Conservation (phyloP, 2,113 vertebrate genomes). For the Odocoileus hemionus region DNA sequence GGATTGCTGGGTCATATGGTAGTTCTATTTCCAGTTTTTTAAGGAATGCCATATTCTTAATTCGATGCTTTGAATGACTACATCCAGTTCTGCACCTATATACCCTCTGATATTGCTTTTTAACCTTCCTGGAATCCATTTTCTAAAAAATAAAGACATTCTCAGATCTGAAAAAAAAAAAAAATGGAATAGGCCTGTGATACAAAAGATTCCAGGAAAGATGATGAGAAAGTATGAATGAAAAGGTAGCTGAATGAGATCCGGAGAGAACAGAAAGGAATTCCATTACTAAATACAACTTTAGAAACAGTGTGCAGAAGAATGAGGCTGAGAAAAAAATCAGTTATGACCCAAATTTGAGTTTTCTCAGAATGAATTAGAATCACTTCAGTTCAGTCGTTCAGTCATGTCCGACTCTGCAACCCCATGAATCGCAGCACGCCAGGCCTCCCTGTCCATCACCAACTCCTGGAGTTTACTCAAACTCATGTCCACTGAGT, state of each 20-base stretch:
- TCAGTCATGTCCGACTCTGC: too few species aligned
- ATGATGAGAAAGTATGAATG: not conserved
- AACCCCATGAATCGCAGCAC: too few species aligned
- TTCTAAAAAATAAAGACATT: constrained; percentile 90
- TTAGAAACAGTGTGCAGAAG: not conserved
- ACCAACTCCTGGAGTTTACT: too few species aligned
- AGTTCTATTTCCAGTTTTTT: too few species aligned
- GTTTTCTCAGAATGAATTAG: not conserved
- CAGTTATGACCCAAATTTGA: not conserved
- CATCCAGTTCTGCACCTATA: constrained; percentile 80
- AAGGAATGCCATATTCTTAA: constrained; percentile 80
- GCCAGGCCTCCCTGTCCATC: too few species aligned
- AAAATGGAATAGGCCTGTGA: not conserved
- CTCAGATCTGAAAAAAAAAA: constrained; percentile 76
- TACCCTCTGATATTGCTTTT: constrained; percentile 86
- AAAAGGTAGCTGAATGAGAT: not conserved
- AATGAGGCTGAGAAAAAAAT: not conserved
- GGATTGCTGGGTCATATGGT: too few species aligned
- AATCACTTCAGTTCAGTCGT: not conserved
- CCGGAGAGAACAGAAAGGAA: not conserved
- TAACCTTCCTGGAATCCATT: constrained; percentile 89
- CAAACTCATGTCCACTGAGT: too few species aligned
- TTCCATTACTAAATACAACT: not conserved
- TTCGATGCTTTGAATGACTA: constrained; percentile 85
- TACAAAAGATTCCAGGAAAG: fast-evolving